Conservation (phyloP, 2,888 invertebrate genomes). For the Tiphia femorata region DNA sequence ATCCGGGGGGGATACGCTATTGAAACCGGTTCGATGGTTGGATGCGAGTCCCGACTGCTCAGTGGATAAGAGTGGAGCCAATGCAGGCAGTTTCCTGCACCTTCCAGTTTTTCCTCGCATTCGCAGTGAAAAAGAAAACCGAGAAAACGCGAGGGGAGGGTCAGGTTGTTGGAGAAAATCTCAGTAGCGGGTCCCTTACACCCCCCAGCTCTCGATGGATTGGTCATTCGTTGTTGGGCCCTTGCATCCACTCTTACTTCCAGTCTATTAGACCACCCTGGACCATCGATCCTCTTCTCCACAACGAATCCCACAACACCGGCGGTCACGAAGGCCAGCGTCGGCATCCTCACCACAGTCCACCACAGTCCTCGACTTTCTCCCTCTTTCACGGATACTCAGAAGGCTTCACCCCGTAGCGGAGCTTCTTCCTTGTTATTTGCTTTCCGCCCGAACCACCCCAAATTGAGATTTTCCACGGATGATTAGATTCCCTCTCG, state of each 20-base stretch:
- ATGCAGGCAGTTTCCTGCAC: neutral
- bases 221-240: slow-evolving; percentile 54
- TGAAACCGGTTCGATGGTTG: slow-evolving; percentile 16
- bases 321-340: neutral
- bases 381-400: slow-evolving; percentile 22
- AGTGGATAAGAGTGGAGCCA: neutral
- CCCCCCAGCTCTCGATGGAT: slow-evolving; percentile 6
- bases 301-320: neutral
- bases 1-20: slow-evolving; percentile 2
- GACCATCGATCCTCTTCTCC: neutral
- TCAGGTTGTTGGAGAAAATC: slow-evolving; percentile 32
- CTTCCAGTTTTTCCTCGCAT: neutral
- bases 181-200: slow-evolving; percentile 13
- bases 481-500: slow-evolving; percentile 63
- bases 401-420: slow-evolving; percentile 18
- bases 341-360: slow-evolving; percentile 13
- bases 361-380: slow-evolving; percentile 10
- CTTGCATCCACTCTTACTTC: slow-evolving; percentile 66
- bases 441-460: slow-evolving; percentile 64
- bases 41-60: neutral
- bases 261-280: slow-evolving; percentile 64
- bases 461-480: slow-evolving; percentile 67
- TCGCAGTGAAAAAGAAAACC: slow-evolving; percentile 25
- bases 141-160: neutral
- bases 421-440: slow-evolving; percentile 60